Conservation (phyloP, 2,113 vertebrate genomes). For the Tachycineta bicolor region DNA sequence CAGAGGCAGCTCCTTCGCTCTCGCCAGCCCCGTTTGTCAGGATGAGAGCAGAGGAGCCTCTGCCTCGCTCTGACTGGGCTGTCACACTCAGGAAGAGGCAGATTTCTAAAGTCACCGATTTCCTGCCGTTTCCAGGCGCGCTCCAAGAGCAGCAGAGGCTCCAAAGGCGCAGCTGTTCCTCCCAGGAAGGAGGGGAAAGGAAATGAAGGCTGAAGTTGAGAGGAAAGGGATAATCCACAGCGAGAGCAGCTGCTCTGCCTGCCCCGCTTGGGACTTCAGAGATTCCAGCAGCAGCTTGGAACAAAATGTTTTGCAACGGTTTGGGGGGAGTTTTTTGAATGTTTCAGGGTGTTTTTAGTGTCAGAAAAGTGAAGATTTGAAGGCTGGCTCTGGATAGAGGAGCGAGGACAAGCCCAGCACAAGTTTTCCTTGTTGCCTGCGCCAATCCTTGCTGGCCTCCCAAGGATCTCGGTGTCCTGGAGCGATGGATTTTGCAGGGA, state of each 20-base stretch:
- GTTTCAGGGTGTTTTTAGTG: not conserved
- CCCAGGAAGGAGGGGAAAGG: slow-evolving; percentile 47
- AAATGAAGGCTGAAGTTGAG: slow-evolving; percentile 63
- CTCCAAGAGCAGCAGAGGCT: slow-evolving; percentile 28
- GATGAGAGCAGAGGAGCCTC: not conserved
- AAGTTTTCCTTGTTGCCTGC: not conserved
- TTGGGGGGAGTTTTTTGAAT: not conserved
- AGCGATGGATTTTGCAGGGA: not conserved
- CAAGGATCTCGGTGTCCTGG: not conserved
- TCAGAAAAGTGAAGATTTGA: not conserved
- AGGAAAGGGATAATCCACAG: slow-evolving; percentile 62
- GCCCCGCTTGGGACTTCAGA: slow-evolving; percentile 12
- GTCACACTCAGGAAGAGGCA: slow-evolving; percentile 35
- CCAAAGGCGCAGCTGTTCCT: slow-evolving; percentile 58
- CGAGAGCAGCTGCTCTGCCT: slow-evolving; percentile 59
- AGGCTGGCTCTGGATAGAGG: not conserved
- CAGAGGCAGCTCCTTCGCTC: not conserved
- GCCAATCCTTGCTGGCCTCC: not conserved
- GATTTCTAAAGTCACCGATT: not conserved
- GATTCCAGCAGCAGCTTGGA: slow-evolving; percentile 39
- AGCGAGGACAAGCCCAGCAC: not conserved
- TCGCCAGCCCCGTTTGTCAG: not conserved
- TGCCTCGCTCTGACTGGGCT: not conserved
- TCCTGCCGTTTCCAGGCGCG: slow-evolving; percentile 6
- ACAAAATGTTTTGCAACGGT: not conserved